Conservation (phyloP, 2,888 invertebrate species). For the Ceraclea dissimilis region DNA sequence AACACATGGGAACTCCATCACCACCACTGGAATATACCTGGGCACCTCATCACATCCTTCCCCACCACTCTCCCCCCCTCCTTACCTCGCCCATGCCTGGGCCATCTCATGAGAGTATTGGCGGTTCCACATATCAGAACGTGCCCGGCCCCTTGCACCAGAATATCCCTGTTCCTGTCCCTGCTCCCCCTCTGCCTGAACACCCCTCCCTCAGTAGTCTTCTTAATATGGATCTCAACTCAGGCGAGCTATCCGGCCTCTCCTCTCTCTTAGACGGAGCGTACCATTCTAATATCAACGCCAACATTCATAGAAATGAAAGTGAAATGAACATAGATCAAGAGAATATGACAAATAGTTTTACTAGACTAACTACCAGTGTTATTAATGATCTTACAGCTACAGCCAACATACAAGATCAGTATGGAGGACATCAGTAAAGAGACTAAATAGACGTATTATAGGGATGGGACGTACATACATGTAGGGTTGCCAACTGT, state of each 20-base stretch:
- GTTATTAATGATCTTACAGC: slow-evolving; percentile 29
- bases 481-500: too few species aligned
- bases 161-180: background rate
- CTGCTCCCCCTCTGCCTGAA: slow-evolving; percentile 3
- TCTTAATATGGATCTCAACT: slow-evolving; percentile 23
- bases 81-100: background rate
- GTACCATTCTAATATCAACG: slow-evolving; percentile 18
- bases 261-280: slow-evolving; percentile 29
- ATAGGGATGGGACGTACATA: too few species aligned
- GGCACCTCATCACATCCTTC: slow-evolving; percentile 15
- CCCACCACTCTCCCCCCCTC: background rate
- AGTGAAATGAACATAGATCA: slow-evolving; percentile 27
- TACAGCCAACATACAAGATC: slow-evolving; percentile 4
- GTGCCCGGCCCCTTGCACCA: background rate
- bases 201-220: slow-evolving; percentile 15
- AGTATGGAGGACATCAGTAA: slow-evolving; percentile 7
- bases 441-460: too few species aligned
- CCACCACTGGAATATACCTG: slow-evolving; percentile 22
- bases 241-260: slow-evolving; percentile 44
- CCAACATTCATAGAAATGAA: slow-evolving; percentile 6
- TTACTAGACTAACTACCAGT: slow-evolving; percentile 43
- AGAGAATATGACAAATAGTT: slow-evolving; percentile 48
- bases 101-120: background rate
- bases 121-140: background rate
- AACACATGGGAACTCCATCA: slow-evolving; percentile 22